phyloP scores from a whole-genome alignment of 2,888 invertebrate species.

The Pristionchus mayeri region DNA sequence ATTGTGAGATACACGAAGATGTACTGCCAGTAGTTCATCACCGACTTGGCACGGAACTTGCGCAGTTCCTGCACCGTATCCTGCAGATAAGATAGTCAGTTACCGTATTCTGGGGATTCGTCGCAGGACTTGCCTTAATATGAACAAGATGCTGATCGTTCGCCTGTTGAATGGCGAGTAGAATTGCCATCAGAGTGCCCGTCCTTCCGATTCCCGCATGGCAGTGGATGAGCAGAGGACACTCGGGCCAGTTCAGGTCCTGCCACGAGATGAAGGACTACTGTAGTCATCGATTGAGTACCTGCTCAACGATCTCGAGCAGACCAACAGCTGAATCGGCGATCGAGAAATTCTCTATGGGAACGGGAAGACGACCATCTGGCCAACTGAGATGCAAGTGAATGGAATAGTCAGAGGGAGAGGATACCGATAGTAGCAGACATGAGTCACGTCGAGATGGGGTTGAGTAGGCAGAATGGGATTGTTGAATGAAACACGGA shows the following conservation, averaged over 20 bases:
- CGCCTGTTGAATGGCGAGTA: constrained; percentile 28
- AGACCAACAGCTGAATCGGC: constrained; percentile 49
- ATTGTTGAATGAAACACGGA: constrained; percentile 51
- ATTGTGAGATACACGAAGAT: constrained; percentile 50
- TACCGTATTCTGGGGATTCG: constrained; percentile 6
- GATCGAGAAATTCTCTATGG: constrained; percentile 40
- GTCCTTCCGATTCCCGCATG: constrained; percentile 90
- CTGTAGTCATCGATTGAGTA: neutral
- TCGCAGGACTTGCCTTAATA: constrained; percentile 13
- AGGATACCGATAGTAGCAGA: constrained; percentile 52
- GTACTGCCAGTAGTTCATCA: constrained; percentile 50
- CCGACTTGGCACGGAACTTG: constrained; percentile 46
- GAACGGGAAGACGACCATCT: constrained; percentile 55
- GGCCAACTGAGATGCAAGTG: constrained; percentile 52
- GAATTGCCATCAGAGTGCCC: constrained; percentile 79
- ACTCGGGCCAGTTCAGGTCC: constrained; percentile 77
- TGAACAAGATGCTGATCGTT: constrained; percentile 33
- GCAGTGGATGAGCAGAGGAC: constrained; percentile 93
- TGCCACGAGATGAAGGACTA: neutral
- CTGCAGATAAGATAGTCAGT: neutral
- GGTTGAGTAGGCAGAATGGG: constrained; percentile 51
- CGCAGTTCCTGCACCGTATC: constrained; percentile 48
- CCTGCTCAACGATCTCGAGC: constrained; percentile 48
- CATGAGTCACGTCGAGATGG: constrained; percentile 49
- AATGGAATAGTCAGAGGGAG: neutral